Evolutionary conservation across 2,113 vertebrate genomes (phyloP), one percentile per base, ranked within the genome.

Genomic region (Pelmatolapia mariae): DNA sequence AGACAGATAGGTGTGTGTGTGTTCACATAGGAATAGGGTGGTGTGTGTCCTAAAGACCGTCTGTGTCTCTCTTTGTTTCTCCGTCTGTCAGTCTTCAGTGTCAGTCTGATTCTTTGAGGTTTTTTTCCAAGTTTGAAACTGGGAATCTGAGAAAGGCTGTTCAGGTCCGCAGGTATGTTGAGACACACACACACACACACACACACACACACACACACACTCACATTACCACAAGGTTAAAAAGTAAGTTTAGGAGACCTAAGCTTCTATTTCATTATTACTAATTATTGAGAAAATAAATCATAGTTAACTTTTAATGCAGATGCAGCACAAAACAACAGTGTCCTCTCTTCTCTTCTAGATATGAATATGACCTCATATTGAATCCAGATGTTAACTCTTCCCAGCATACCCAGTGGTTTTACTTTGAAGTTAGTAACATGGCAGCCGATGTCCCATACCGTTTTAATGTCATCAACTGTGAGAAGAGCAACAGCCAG

Each of bases 391-490:
- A 99, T 19, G 95, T 96, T 45, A 99, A 98, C 89, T 96, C 93
- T 78, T 92, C 53, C 78, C 95, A 97, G 83, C 97, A 98, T 18
- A 95, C 96, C 45, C 98, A 99, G 93, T 99, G 98, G 98, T 99
- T 99, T 94, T 98, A 98, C 93, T 99, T 99, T 47, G 95, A 96
- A 94, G 97, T 99, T 89, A 96, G 96, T 50, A 95, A 95, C 56
- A 98, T 98, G 98, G 93, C 86, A 89, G 82, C 95, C 0, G 90
- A 92, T 0, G 45, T 96, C 63, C 92, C 97, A 3, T 99, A 99
- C 83, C 97, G 97, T 50, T 98, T 99, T 94, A 99, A 99, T 83
- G 9, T 99, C 93, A 97, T 99, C 96, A 99, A 99, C 95, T 98
- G 98, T 87, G 98, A 99, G 96, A 99, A 99, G 95, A 80, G 94